Conservation (phyloP, 2,888 invertebrate species). For the Catocala nupta region DNA sequence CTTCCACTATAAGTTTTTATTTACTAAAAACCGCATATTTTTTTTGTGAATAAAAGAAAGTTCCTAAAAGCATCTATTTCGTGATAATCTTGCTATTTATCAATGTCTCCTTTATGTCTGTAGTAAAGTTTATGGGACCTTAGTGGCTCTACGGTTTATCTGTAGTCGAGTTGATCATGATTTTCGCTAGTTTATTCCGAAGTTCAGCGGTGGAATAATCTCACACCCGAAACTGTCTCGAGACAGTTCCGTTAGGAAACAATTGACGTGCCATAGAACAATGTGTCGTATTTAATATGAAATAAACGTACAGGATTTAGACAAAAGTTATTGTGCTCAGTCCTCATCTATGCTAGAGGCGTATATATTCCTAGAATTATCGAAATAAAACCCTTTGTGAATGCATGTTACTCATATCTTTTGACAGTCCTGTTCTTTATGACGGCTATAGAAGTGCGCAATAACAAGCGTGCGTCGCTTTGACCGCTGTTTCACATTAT, state of each 20-base stretch:
- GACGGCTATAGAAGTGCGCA: slow-evolving; percentile 46
- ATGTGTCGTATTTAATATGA: slow-evolving; percentile 25
- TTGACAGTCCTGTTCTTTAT: slow-evolving; percentile 48
- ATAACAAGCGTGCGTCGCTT: slow-evolving; percentile 25
- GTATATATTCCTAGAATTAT: slow-evolving; percentile 41
- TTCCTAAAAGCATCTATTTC: slow-evolving; percentile 46
- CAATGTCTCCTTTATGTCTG: slow-evolving; percentile 51
- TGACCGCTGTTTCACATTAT: slow-evolving; percentile 24
- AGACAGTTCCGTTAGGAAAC: neutral
- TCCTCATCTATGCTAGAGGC: slow-evolving; percentile 20
- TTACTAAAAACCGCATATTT: slow-evolving; percentile 30
- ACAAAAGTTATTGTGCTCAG: slow-evolving; percentile 47
- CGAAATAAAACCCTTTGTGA: slow-evolving; percentile 51
- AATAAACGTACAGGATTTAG: slow-evolving; percentile 14
- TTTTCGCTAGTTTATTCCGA: slow-evolving; percentile 30
- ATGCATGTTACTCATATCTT: slow-evolving; percentile 49
- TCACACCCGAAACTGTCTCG: slow-evolving; percentile 13
- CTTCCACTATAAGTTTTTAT: slow-evolving; percentile 40
- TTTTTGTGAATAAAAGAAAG: slow-evolving; percentile 32
- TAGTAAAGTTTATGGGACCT: slow-evolving; percentile 50
- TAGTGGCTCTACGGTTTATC: slow-evolving; percentile 42
- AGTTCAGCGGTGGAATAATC: slow-evolving; percentile 19
- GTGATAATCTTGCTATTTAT: slow-evolving; percentile 58
- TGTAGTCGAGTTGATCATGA: slow-evolving; percentile 40
- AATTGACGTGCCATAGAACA: no score